A percentile compares a stretch with the other conserved stretches of the same genome.
These are phyloP conservation scores for Mormyrops boulengeri DNA, from an alignment of 2,797 vertebrate species.

Conservation along the genomic window DNA sequence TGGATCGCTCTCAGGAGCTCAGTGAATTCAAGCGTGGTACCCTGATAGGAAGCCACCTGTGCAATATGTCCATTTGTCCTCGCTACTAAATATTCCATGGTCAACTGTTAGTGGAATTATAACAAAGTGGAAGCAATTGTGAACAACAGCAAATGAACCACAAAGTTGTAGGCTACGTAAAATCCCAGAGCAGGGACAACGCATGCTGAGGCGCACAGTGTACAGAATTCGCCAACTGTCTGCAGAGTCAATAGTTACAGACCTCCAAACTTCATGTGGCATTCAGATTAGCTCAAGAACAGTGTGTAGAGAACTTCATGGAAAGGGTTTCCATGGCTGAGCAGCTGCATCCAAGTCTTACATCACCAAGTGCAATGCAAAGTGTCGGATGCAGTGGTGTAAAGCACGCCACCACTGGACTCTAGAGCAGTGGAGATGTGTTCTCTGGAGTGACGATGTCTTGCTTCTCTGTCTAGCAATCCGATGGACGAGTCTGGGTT, in stretches of 20 bases:
- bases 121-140: not conserved
- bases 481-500: not conserved
- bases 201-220: not conserved
- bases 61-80: not conserved
- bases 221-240: not conserved
- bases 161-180: not conserved
- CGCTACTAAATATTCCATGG: not conserved
- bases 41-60: not conserved
- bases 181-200: not conserved
- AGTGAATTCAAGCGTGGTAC: not conserved
- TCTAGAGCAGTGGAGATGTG: not conserved
- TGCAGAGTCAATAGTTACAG: not conserved
- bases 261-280: not conserved
- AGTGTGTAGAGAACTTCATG: not conserved
- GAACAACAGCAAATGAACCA: not conserved
- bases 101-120: not conserved
- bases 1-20: not conserved
- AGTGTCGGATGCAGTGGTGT: not conserved
- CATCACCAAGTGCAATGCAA: not conserved
- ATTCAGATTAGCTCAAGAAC: not conserved
- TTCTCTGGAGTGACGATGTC: no score
- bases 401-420: not conserved
- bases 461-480: no score
- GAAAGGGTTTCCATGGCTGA: no score
- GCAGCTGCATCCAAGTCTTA: not conserved